Base-by-base conservation (phyloP, 2,797 vertebrate species). In the Denticeps clupeoides region DNA sequence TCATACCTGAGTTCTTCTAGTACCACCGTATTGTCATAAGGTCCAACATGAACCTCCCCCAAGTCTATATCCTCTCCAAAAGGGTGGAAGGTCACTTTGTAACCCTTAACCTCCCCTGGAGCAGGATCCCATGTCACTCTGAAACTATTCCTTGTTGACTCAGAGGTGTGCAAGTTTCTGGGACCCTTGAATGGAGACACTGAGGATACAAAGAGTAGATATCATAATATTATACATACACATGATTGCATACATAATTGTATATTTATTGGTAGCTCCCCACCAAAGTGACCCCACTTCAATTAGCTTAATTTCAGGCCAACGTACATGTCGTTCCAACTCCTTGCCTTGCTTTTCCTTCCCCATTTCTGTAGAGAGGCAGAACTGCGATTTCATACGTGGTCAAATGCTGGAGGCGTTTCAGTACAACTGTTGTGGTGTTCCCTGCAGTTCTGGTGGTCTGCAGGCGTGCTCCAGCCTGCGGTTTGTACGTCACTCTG, bases 1-100 rank as follows among this genome's bases (percentile, higher is more conserved):
- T n/a, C n/a, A 18, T 82, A 97, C 93, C 91, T 93, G 52, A 99
- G 88, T 64, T 99, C 93, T 59, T 97, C 95, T 53, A 99, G 70
- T 42, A 99, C 93, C 42, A 98, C 88, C 0, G 94, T 97, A 78
- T 91, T 97, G 81, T 98, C 94, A 10, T 90, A 97, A 0, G 91
- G 95, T 10, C 95, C 89, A 51, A 98, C 85, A 25, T 80, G 50
- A 62, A 97, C 71, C 67, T 97, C 81, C 55, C 84, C 89, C 55
- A 90, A 78, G 53, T 87, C 78, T 23, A 84, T 63, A 0, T 89
- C 83, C 12, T 93, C 77, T 32, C 78, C 90, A 0, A 68, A 65
- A 8, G 95, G 95, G 48, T 93, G 88, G 68, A 94, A 99, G 13
- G 77, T 88, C 53, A 99, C 89, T 74, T 94, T 97, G 67, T 99